Percentiles rank a stretch among this genome's conserved stretches.
phyloP scores from a whole-genome alignment of 2,888 invertebrate species.

The Troglohyphantes excavatus region DNA sequence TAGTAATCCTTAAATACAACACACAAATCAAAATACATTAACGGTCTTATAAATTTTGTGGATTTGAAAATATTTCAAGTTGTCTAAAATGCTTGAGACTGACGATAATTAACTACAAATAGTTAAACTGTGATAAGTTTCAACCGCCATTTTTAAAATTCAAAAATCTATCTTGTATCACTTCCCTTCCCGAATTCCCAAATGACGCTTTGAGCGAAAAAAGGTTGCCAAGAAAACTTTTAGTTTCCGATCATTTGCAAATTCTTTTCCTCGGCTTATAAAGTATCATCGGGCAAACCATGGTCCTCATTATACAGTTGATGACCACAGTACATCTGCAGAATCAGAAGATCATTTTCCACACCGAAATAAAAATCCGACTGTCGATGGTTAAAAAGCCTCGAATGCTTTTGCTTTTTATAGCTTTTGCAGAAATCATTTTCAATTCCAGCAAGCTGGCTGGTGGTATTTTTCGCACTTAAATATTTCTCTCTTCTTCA shows the following conservation, averaged over 20 bases:
- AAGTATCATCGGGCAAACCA: slow-evolving; percentile 53
- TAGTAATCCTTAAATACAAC: no score
- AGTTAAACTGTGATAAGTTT: no score
- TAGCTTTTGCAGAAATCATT: slow-evolving; percentile 64
- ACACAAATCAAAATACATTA: no score
- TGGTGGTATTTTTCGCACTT: slow-evolving; percentile 55
- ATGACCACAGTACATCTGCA: slow-evolving; percentile 36
- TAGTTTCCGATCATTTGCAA: slow-evolving; percentile 52
- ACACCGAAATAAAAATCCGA: slow-evolving; percentile 53
- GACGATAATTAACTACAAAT: no score
- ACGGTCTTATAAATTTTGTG: no score
- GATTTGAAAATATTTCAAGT: no score
- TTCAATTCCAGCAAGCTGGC: slow-evolving; percentile 63
- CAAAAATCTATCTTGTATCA: slow-evolving; percentile 10
- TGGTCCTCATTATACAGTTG: slow-evolving; percentile 61
- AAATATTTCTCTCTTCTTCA: slow-evolving; percentile 36
- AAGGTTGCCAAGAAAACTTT: slow-evolving; percentile 21
- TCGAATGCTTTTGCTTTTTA: slow-evolving; percentile 62
- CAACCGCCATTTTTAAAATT: no score
- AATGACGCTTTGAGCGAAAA: neutral
- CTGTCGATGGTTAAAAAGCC: slow-evolving; percentile 49
- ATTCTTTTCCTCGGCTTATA: slow-evolving; percentile 50
- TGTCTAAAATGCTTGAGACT: no score
- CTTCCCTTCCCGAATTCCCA: neutral
- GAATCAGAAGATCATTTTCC: slow-evolving; percentile 2